Conservation (phyloP, 2,113 vertebrate species). For the Procavia capensis region DNA sequence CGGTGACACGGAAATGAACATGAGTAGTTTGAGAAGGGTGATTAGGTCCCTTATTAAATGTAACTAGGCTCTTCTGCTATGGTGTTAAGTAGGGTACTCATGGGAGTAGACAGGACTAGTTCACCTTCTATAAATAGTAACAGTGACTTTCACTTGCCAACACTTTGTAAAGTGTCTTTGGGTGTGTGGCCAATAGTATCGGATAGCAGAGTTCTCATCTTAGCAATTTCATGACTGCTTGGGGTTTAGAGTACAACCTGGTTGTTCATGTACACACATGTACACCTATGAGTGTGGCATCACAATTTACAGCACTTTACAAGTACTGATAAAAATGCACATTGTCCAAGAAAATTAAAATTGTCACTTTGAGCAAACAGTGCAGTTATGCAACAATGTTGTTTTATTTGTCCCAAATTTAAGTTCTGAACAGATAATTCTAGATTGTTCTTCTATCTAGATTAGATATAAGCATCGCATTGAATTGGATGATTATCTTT, state of each 20-base stretch:
- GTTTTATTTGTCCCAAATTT: slow-evolving; percentile 33
- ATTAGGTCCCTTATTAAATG: not conserved
- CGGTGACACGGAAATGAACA: too few species aligned
- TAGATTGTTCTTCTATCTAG: slow-evolving; percentile 8
- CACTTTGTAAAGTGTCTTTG: not conserved
- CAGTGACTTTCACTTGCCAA: not conserved
- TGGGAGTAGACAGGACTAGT: not conserved
- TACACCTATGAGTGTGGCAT: not conserved
- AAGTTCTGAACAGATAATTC: not conserved
- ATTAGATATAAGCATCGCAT: not conserved
- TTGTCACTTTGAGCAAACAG: slow-evolving; percentile 47
- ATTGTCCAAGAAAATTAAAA: slow-evolving; percentile 35
- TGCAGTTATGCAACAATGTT: slow-evolving; percentile 13
- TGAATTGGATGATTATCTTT: slow-evolving; percentile 27
- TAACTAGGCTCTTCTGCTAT: not conserved
- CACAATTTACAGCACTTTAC: slow-evolving; percentile 28
- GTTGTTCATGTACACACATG: not conserved
- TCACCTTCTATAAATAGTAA: not conserved
- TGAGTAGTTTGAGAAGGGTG: not conserved
- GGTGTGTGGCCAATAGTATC: not conserved
- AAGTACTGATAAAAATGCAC: slow-evolving; percentile 54
- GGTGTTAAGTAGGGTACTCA: not conserved
- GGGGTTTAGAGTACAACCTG: not conserved
- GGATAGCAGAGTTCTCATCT: not conserved
- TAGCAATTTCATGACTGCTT: not conserved